Evolutionary conservation across 2,113 vertebrate genomes (phyloP), one percentile per base, ranked within the genome.

Genomic region (Loxodonta africana): DNA sequence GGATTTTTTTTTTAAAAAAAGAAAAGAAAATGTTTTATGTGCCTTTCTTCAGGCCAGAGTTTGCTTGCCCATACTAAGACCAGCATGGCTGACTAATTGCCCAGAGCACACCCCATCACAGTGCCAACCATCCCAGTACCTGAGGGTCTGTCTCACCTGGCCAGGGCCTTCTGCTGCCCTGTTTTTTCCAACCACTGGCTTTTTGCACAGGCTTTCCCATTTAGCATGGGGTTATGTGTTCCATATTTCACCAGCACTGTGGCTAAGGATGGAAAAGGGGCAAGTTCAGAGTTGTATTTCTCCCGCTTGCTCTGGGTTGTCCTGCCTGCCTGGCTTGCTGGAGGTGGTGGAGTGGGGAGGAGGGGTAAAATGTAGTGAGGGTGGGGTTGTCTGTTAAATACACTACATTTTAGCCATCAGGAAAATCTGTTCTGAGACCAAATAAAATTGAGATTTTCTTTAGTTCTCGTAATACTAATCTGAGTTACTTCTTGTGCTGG

Each of bases 391-490:
- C 33, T 94, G 30, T 83, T 87, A 67, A 88, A 62, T 44, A 76
- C 11, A 63, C 74, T 33, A 62, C 4, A 1, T 86, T 88, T 73
- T 60, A 93, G 81, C 53, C 48, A 63, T 95, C 69, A 74, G 74
- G 33, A 81, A 74, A 92, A 9, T 71, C 44, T 37, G 8, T 88
- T 96, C 48, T 77, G 91, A 91, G 92, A 77, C 17, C 65, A 62
- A 89, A 94, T 89, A 90, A 81, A 88, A 81, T 30, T n/a, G 81
- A 88, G 23, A 17, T 37, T 92, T 88, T 89, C 88, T 63, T 76
- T 86, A 78, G 82, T 90, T 88, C 26, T 46, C 15, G 12, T 46
- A 25, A 74, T 86, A 44, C 46, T 88, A 93, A 83, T 93, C 51
- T 71, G 77, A 93, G 41, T 71, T 83, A 73, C 25, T 48, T 96